Percentiles rank a stretch among this genome's conserved stretches.
Evolutionary conservation across 2,797 vertebrate species (phyloP).

Genomic region (Phrynocephalus guinanensis): DNA sequence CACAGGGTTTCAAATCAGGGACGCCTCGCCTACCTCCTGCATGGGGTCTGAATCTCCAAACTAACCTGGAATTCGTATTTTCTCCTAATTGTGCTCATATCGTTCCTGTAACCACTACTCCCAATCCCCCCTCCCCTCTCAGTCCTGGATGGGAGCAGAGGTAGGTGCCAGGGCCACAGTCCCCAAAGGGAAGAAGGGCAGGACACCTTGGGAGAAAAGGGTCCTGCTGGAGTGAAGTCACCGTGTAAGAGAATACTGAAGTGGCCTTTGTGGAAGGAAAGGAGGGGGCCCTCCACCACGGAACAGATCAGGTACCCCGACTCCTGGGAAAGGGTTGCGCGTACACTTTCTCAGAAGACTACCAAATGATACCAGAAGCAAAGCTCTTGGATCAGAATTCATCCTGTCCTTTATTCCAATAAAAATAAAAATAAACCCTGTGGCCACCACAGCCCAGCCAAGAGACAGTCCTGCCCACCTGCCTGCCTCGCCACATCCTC

Average conservation of each 20-base stretch:
- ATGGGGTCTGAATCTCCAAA: constrained; percentile 30
- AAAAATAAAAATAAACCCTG: background rate
- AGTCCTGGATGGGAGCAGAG: background rate
- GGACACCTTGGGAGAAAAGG: background rate
- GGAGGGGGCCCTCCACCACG: background rate
- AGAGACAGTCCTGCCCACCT: background rate
- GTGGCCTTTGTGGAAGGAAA: background rate
- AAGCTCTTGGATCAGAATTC: background rate
- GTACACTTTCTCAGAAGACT: background rate
- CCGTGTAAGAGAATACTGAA: background rate
- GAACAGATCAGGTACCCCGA: background rate
- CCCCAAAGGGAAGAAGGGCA: background rate
- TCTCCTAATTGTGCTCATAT: background rate
- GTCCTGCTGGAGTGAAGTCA: background rate
- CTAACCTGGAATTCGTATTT: constrained; percentile 52
- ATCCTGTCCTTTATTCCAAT: background rate
- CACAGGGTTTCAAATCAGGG: background rate
- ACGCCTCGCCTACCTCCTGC: background rate
- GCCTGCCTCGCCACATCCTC: background rate
- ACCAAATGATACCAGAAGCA: background rate
- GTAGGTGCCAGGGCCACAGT: too few relatives aligned
- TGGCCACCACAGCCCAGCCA: background rate
- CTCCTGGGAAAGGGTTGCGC: background rate
- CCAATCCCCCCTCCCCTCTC: background rate
- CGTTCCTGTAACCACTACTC: background rate